A percentile compares a stretch with the other conserved stretches of the same genome.
These are phyloP conservation scores for Drosophila percnosoma DNA, from an alignment of 2,888 invertebrate species.

Conservation along the genomic window DNA sequence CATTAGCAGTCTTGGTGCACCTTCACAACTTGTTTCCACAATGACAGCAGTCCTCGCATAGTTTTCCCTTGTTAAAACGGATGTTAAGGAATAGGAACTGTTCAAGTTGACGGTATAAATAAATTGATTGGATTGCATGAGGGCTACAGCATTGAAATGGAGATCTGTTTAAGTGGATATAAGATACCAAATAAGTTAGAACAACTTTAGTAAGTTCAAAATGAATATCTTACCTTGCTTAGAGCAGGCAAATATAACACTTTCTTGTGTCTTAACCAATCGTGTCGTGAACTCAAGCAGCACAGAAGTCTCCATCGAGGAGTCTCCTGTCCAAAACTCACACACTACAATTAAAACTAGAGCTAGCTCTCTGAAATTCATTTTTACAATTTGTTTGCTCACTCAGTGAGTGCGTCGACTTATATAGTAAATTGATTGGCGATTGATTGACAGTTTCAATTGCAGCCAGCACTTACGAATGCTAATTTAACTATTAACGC, in stretches of 20 bases:
- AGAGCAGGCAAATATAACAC: conserved; percentile 70
- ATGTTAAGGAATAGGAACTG: conserved; percentile 40
- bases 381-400: conserved; percentile 8
- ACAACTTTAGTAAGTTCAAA: neutral
- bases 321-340: neutral
- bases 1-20: conserved; percentile 45
- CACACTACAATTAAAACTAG: conserved; percentile 14
- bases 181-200: neutral
- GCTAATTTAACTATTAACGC: conserved; percentile 30
- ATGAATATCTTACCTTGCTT: conserved; percentile 52
- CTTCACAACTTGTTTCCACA: conserved; percentile 69
- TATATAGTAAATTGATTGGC: conserved; percentile 30
- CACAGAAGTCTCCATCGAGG: conserved; percentile 44
- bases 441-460: conserved; percentile 56
- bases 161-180: conserved; percentile 40
- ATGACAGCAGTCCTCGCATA: conserved; percentile 70
- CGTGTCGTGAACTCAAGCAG: conserved; percentile 61
- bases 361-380: conserved; percentile 13
- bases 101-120: conserved; percentile 56
- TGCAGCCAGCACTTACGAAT: conserved; percentile 32
- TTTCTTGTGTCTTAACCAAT: conserved; percentile 62
- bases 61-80: conserved; percentile 55
- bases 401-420: neutral
- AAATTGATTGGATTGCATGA: conserved; percentile 62
- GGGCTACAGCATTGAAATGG: conserved; percentile 11